phyloP scores from a whole-genome alignment of 1,140 invertebrate species.

The Acromyrmex heyeri region DNA sequence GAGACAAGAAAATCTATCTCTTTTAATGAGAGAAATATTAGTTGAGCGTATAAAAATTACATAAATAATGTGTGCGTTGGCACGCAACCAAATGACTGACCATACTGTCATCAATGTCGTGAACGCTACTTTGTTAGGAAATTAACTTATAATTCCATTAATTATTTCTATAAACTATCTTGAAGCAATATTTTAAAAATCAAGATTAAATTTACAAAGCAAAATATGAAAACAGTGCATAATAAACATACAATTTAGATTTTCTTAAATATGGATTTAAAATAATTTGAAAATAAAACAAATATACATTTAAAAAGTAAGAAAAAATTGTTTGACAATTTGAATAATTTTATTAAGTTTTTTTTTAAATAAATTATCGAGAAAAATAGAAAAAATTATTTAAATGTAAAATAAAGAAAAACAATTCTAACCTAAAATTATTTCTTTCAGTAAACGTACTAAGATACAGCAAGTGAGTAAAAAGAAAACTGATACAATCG shows the following conservation, averaged over 20 bases:
- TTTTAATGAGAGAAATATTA: background rate
- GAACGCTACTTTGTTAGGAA: background rate
- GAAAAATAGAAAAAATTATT: background rate
- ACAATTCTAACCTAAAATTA: background rate
- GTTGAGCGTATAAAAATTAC: background rate
- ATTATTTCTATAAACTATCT: background rate
- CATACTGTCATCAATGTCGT: background rate
- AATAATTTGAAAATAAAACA: background rate
- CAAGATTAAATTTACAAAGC: background rate
- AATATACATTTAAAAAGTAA: too few species aligned
- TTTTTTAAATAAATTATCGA: background rate
- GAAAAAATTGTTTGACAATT: too few species aligned
- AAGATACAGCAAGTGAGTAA: background rate
- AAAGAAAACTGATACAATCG: background rate
- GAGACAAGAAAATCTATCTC: background rate
- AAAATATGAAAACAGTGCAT: background rate
- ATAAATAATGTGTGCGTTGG: conserved; percentile 36
- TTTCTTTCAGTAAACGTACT: background rate
- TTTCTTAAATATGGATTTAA: background rate
- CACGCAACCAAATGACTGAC: conserved; percentile 38
- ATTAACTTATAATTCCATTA: conserved; percentile 12
- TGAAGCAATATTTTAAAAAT: background rate
- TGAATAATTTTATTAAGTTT: too few species aligned
- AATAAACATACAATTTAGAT: background rate
- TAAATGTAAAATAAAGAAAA: conserved; percentile 11